Evolutionary conservation across 2,797 vertebrate species (phyloP), one percentile per base, ranked within the genome.

Genomic region (Aphelocoma californica): DNA sequence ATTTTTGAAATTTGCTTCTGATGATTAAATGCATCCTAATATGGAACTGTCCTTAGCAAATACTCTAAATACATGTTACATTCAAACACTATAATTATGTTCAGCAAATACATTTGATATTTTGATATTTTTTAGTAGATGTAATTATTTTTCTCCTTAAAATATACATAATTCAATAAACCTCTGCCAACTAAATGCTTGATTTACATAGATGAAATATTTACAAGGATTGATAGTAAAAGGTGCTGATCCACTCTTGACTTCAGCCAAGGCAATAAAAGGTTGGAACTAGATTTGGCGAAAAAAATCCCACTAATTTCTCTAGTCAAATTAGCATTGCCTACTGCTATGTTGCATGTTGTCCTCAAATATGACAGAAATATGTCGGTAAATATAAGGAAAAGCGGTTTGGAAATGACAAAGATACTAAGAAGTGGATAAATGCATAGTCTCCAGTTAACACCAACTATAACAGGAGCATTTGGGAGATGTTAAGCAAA

Each of bases 401-500:
- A n/a, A 83, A 85, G 12, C 58, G 36, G 1, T 75, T 94, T 80
- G 60, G 26, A 66, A 87, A 87, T 29, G 3, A 50, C 20, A 57
- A 60, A 21, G 23, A 23, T 78, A 67, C 12, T 47, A 20, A 74
- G 17, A 80, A 90, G 56, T 44, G 10, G 31, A 47, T 82, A 77
- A 78, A 67, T 48, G 21, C 15, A 17, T 47, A 47, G 34, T 73
- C 8, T 66, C 6, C 66, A 75, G 51, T 88, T 88, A 89, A 60
- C 50, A 70, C 29, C n/a, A 66, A 34, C 85, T 81, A 70, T 84
- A 88, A 34, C 14, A 32, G 44, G 12, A 92, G 14, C 62, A 48
- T 72, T 79, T 90, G 58, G 90, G 77, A 93, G 45, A 67, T 42
- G 29, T 72, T 94, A 94, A 84, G 62, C 32, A 66, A 92, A 72